Evolutionary conservation across 2,113 vertebrate genomes (phyloP).

Genomic region (Cynocephalus volans): DNA sequence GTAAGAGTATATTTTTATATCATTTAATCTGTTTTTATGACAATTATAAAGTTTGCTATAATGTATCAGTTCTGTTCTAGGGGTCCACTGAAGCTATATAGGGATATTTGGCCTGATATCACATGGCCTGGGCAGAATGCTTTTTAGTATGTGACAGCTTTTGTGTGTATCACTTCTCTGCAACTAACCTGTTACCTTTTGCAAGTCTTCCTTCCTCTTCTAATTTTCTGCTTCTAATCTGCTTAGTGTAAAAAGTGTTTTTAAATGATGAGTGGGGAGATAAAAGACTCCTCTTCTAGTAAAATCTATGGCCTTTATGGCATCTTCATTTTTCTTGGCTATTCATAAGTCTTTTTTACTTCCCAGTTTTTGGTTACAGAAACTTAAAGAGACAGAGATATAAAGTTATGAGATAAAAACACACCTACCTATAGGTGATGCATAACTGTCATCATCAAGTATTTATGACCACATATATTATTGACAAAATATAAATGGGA

Average conservation of each 20-base stretch:
- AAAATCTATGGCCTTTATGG: neutral
- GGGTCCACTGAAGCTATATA: neutral
- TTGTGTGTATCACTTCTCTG: constrained; percentile 44
- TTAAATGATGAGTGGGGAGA: neutral
- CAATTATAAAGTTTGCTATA: neutral
- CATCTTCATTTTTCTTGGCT: neutral
- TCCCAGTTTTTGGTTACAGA: neutral
- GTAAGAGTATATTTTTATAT: constrained; percentile 42
- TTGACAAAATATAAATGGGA: constrained; percentile 28
- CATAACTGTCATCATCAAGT: constrained; percentile 12
- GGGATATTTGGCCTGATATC: neutral
- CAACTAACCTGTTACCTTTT: neutral
- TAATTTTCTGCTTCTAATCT: constrained; percentile 50
- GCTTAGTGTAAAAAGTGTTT: constrained; percentile 48
- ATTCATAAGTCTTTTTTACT: neutral
- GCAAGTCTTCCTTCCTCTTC: constrained; percentile 7
- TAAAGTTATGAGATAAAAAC: constrained; percentile 30
- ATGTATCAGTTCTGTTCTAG: neutral
- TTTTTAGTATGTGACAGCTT: constrained; percentile 9
- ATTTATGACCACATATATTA: constrained; percentile 1
- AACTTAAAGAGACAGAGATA: neutral
- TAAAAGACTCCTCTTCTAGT: neutral
- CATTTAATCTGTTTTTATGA: constrained; percentile 12
- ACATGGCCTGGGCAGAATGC: neutral
- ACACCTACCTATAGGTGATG: neutral